phyloP scores from a whole-genome alignment of 2,797 vertebrate genomes.

The Gephyroberyx darwinii region DNA sequence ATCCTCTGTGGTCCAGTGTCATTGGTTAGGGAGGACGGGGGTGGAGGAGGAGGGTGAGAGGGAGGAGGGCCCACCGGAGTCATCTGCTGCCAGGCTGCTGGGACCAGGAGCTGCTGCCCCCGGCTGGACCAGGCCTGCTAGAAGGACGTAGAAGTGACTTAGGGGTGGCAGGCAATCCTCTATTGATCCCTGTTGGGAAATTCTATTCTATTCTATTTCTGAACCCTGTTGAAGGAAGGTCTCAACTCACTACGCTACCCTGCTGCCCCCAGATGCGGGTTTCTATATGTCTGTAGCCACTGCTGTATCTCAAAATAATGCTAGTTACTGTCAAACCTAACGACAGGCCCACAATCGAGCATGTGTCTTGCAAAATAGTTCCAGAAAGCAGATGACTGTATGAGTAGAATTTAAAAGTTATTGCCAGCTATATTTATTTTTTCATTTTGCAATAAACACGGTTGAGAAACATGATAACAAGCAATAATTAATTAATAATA shows the following conservation, averaged over 20 bases:
- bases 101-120: constrained; percentile 91
- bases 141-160: not conserved
- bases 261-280: no score
- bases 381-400: not conserved
- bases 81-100: constrained; percentile 94
- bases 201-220: no score
- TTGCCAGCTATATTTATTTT: not conserved
- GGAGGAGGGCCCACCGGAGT: constrained; percentile 78
- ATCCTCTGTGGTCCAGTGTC: constrained; percentile 90
- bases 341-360: no score
- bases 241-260: not conserved
- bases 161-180: not conserved
- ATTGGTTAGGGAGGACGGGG: constrained; percentile 85
- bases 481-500: no score
- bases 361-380: no score
- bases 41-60: constrained; percentile 78
- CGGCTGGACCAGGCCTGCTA: constrained; percentile 90
- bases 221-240: no score
- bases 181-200: no score
- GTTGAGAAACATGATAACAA: not conserved
- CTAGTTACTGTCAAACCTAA: not conserved
- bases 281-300: not conserved
- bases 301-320: not conserved
- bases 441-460: not conserved
- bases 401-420: no score